Base-by-base conservation (phyloP, 2,797 vertebrate genomes). In the Pachyuromys duprasi region DNA sequence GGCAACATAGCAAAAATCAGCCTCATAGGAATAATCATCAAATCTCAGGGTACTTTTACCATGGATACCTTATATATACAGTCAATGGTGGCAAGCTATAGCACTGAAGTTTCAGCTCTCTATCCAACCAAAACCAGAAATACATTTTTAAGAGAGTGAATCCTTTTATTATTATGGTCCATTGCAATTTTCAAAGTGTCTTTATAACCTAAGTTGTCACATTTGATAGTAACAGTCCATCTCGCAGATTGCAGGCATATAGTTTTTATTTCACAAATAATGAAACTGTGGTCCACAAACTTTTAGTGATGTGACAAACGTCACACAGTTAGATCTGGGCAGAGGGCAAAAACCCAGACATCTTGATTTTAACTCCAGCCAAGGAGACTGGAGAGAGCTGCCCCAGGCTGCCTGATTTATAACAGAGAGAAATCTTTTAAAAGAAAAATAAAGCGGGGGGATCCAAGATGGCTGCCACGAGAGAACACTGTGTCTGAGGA, bases 371-470 rank as follows among this genome's bases (percentile, higher is more conserved):
- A 93, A 82, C 11, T 92, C 86, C 72, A 53, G 22, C 18, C 86
- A 57, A 82, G 24, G 31, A 83, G 31, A 5, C 67, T 14, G 78
- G 28, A 33, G 26, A 78, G 28, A 57, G 53, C 49, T 67, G 33
- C 39, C 60, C 24, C 62, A 42, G 72, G 67, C 18, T 93, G 60
- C 49, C 60, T 78, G 81, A 84, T 81, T 96, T 86, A 88, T 6
- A 90, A 33, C 3, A 11, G 70, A 80, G 45, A 89, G 24, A 96
- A 83, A 84, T 78, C 36, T 90, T 95, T 84, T 28, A 84, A 90
- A 89, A 91, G 33, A 62, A 96, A 93, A 93, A 87, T 93, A 89
- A 94, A 93, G 82, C 36, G n/a, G n/a, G n/a, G n/a, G n/a, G n/a
- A n/a, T n/a, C n/a, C n/a, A n/a, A n/a, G n/a, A n/a, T n/a, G n/a